Evolutionary conservation across 1,140 invertebrate genomes (phyloP), one percentile per base, ranked within the genome.

Genomic region (Archegozetes longisetosus): DNA sequence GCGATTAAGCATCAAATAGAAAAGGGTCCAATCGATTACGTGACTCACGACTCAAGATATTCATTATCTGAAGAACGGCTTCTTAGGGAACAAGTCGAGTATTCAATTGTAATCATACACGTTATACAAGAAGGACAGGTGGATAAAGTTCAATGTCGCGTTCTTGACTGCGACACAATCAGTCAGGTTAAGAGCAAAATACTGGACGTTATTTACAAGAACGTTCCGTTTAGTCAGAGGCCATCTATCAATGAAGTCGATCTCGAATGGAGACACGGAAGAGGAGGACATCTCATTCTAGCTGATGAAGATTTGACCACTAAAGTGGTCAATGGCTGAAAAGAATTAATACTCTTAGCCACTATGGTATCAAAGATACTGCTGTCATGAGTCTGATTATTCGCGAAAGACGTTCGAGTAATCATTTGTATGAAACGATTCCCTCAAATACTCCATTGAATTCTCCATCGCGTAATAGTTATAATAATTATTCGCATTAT

Each of bases 1-100:
- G 95, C 95, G 13, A 91, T 99, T 58, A 98, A 98, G 73, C 90
- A 95, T 77, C 94, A 98, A 75, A 88, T 97, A 25, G 92, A 97
- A 70, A 98, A 59, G 32, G 62, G 62, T 14, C 64, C 64, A 24
- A 89, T 98, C 1, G 95, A 99, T 74, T 84, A 84, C 14, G 80
- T 97, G 12, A 98, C 93, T 0, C 84, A 93, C 68, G 92, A 98
- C 72, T 92, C 94, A 0, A 79, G 92, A 56, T 98, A 98, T 73
- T 98, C 94, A 0, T 77, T 98, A 12, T 95, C 91, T 17, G 95
- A 98, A 73, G 92, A 97, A 68, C 81, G 90, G 63, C 75, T 98
- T 12, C 78, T 98, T 0, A 80, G 92, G 65, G 93, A 98, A 71
- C 88, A 94, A 70, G 26, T 52, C 1, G 61, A 58, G 6, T 57